These are phyloP conservation scores for Pemphigus obesinymphae DNA, from an alignment of 1,140 invertebrate species.

Conservation along the genomic window DNA sequence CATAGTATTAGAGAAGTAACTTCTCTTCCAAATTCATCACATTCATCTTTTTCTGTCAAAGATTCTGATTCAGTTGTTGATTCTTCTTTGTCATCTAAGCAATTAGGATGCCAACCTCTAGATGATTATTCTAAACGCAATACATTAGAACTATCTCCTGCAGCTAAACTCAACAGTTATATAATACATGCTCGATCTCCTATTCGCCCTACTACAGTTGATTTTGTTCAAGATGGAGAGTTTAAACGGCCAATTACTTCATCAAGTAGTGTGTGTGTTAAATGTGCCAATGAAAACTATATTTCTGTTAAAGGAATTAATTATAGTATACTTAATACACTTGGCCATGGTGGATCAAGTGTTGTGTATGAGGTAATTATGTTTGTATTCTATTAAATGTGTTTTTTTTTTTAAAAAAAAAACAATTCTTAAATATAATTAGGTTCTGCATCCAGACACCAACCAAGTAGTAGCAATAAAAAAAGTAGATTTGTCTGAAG, in stretches of 20 bases:
- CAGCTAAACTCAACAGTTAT: conserved; percentile 22
- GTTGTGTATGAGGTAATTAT: conserved; percentile 47
- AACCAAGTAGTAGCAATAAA: conserved; percentile 47
- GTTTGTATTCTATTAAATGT: background rate
- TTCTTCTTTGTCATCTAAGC: conserved; percentile 1
- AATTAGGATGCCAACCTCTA: background rate
- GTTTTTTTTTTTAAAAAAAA: background rate
- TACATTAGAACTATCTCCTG: conserved; percentile 13
- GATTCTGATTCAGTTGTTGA: background rate
- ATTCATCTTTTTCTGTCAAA: background rate
- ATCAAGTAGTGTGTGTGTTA: background rate
- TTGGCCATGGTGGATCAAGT: conserved; percentile 48
- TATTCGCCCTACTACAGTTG: conserved; percentile 2
- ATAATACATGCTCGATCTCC: conserved; percentile 26
- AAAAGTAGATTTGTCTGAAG: conserved; percentile 61
- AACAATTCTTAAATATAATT: conserved; percentile 18
- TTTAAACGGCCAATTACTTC: conserved; percentile 26
- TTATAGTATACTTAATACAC: conserved; percentile 46
- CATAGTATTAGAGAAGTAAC: conserved; percentile 33
- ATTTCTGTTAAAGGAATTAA: conserved; percentile 44
- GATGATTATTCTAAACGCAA: background rate
- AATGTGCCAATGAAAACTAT: conserved; percentile 21
- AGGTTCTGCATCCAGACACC: conserved; percentile 46
- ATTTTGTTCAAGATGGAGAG: conserved; percentile 34
- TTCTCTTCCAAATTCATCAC: background rate